Evolutionary conservation across 2,113 vertebrate genomes (phyloP), one percentile per base, ranked within the genome.

Genomic region (Candoia aspera): DNA sequence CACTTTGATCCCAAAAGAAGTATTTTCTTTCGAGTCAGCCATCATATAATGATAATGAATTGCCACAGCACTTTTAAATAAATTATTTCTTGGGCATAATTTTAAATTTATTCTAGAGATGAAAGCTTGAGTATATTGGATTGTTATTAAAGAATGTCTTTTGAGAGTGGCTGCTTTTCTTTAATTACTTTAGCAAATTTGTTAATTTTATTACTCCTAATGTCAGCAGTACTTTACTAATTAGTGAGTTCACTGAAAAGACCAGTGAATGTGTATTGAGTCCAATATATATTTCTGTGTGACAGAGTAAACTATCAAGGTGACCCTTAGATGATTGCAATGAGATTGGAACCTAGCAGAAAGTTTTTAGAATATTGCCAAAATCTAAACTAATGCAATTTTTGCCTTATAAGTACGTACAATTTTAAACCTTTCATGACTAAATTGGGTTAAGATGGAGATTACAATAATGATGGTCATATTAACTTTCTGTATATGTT

Each of bases 71-170:
- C 92, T 95, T 57, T 0, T 0, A 62, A 53, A 83, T 86, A 15
- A 33, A 73, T 79, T 87, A 55, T 64, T 57, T 89, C 62, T 91
- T 90, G 55, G 93, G 92, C 89, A 88, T 86, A 93, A 60, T 57
- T 19, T 92, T 90, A 90, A 23, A 73, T 60, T 91, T 6, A 54
- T 92, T 90, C 58, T 89, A 84, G 90, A 91, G 86, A 93, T 85
- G 92, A 92, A 86, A 87, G 46, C 17, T 92, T 96, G 73, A 89
- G 64, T 92, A 94, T 92, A 94, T 92, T 91, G n/a, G 15, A 90
- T 94, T 92, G 15, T 90, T 89, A 86, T 94, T 93, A 85, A 73
- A 86, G 19, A 68, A 85, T n/a, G 60, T 91, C 37, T 92, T 95
- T 85, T 62, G 49, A 93, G 73, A 64, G 54, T 12, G 87, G 55